Conservation (phyloP, 2,113 vertebrate species). For the Coregonus clupeaformis region DNA sequence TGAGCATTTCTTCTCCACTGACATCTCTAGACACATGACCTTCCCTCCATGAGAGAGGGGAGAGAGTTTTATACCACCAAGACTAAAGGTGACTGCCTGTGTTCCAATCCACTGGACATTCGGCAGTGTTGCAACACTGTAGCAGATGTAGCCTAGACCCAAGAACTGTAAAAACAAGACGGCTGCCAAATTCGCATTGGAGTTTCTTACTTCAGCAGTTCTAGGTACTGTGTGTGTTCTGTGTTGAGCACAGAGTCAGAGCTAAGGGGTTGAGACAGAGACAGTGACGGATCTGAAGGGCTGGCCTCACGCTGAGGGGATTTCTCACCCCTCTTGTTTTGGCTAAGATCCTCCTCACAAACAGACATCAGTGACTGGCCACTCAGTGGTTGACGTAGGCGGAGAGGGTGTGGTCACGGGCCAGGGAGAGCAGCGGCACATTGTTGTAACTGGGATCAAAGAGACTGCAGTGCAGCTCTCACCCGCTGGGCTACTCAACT, state of each 20-base stretch:
- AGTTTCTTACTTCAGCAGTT: constrained; percentile 30
- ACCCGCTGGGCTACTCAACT: constrained; percentile 14
- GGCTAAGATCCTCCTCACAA: constrained; percentile 35
- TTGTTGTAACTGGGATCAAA: constrained; percentile 40
- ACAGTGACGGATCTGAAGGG: constrained; percentile 17
- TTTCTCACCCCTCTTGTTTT: constrained; percentile 43
- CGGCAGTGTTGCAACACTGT: not conserved
- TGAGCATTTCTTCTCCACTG: constrained; percentile 20
- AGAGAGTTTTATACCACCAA: constrained; percentile 2
- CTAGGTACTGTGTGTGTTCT: constrained; percentile 22
- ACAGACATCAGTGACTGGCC: constrained; percentile 16
- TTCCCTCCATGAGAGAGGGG: constrained; percentile 10
- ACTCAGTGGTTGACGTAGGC: constrained; percentile 37
- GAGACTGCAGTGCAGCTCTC: constrained; percentile 19
- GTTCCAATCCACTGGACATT: not conserved
- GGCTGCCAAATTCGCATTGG: constrained; percentile 26
- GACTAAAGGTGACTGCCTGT: constrained; percentile 1
- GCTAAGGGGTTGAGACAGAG: constrained; percentile 15
- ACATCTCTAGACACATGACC: constrained; percentile 9
- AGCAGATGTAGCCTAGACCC: constrained; percentile 12
- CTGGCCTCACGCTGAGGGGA: constrained; percentile 10
- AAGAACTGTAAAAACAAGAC: constrained; percentile 49
- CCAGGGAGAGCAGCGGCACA: constrained; percentile 15
- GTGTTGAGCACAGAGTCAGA: constrained; percentile 16
- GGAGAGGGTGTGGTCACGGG: constrained; percentile 19